Conservation (phyloP, 2,797 vertebrate genomes). For the Platalea minor region DNA sequence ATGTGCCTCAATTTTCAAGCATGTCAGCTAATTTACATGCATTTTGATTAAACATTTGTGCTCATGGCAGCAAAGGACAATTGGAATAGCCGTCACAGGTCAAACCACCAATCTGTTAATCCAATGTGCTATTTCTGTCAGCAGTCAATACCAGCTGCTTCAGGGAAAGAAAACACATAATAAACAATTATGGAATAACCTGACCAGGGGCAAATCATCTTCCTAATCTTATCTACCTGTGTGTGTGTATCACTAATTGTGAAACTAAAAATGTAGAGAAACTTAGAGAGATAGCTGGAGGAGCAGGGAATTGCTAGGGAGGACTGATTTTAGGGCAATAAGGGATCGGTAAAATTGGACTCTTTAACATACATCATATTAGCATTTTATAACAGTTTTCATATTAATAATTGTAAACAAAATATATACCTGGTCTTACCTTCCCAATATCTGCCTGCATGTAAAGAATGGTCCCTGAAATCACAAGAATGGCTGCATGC, state of each 20-base stretch:
- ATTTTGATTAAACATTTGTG: not conserved
- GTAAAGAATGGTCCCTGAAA: not conserved
- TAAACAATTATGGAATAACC: not conserved
- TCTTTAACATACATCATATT: not conserved
- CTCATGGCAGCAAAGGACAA: not conserved
- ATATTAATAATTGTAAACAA: not conserved
- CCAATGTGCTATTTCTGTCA: not conserved
- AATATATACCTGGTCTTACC: not conserved
- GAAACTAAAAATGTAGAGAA: not conserved
- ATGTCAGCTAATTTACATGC: not conserved
- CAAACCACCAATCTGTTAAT: not conserved
- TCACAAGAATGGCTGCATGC: not conserved
- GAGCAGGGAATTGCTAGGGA: not conserved
- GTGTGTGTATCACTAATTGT: not conserved
- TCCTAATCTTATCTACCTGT: not conserved
- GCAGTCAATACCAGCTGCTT: conserved; percentile 28
- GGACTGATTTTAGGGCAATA: not conserved
- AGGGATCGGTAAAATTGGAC: not conserved
- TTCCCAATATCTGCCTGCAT: not conserved
- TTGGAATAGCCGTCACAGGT: not conserved
- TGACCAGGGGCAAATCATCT: not conserved
- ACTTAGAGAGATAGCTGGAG: not conserved
- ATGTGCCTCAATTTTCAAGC: not conserved
- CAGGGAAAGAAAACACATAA: not conserved
- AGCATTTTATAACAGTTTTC: not conserved